Base-by-base conservation (phyloP, 2,888 invertebrate genomes). In the Tetragonula carbonaria region DNA sequence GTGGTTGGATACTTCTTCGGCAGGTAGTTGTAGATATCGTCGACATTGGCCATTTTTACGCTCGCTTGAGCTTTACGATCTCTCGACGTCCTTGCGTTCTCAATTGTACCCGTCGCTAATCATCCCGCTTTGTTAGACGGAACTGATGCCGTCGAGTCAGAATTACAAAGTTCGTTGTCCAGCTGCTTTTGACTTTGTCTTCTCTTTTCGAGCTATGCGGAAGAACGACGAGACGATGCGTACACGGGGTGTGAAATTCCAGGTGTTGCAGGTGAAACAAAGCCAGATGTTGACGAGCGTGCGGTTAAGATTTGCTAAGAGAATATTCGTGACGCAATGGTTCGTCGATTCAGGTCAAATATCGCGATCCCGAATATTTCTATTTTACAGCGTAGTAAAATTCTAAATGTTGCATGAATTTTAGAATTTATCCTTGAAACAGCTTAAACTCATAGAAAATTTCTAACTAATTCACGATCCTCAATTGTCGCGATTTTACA, bases 1-100 rank as follows among this genome's bases (percentile, higher is more conserved):
- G 82, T 78, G 74, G 82, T 86, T 88, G 78, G 78, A 82, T 84
- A 86, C 75, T 79, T 67, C 76, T 66, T 70, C 18, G 38, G 4
- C 65, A 65, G 78, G 57, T 28, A 18, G 8, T 62, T 18, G 8
- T 16, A 5, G 66, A 73, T 67, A 74, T 45, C 55, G 59, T 74
- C 57, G 66, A 62, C 67, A 13, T 21, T 21, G 21, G 33, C 2
- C 59, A 74, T 85, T 79, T 83, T 76, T 76, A 85, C 72, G 82
- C 71, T 84, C 59, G 77, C 80, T 78, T 72, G 66, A 67, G 67
- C 65, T 67, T 84, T 67, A 72, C 78, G 82, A 82, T 77, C 63
- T 50, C 67, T 50, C 33, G 66, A 11, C 74, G 77, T 84, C 78
- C 74, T 83, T 83, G 82, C 76, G 66, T 76, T 68, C 73, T 62